Percentiles rank a stretch among this genome's conserved stretches.
phyloP scores from a whole-genome alignment of 1,140 invertebrate species.

The Cydia pomonella region DNA sequence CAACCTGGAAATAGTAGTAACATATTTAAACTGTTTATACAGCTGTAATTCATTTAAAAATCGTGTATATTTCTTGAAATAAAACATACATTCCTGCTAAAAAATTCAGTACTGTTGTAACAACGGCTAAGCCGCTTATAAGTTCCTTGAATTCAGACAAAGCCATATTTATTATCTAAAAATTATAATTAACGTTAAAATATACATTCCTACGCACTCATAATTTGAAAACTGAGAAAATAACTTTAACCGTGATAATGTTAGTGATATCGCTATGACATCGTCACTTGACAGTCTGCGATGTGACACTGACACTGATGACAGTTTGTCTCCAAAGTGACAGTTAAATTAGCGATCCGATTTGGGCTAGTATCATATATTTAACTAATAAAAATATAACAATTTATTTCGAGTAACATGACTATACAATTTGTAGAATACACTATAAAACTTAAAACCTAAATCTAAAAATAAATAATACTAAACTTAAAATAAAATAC shows the following conservation, averaged over 20 bases:
- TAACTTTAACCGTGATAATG: not conserved
- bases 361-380: no score
- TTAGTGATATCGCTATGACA: not conserved
- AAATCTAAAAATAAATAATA: no score
- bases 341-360: not conserved
- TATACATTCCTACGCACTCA: conserved; percentile 1
- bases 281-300: not conserved
- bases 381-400: no score
- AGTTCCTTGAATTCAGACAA: conserved; percentile 51
- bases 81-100: conserved; percentile 63
- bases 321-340: not conserved
- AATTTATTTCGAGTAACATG: no score
- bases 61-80: conserved; percentile 36
- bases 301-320: not conserved
- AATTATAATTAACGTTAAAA: not conserved
- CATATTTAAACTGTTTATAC: conserved; percentile 34
- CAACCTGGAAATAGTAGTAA: conserved; percentile 79
- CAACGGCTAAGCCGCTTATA: conserved; percentile 58
- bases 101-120: conserved; percentile 66
- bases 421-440: no score
- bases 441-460: no score
- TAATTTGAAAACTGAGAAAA: not conserved
- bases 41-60: conserved; percentile 42
- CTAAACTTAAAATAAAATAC: no score
- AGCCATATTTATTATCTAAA: conserved; percentile 41